These are phyloP conservation scores for Ichneumon xanthorius DNA, from an alignment of 2,888 invertebrate species.

Conservation along the genomic window DNA sequence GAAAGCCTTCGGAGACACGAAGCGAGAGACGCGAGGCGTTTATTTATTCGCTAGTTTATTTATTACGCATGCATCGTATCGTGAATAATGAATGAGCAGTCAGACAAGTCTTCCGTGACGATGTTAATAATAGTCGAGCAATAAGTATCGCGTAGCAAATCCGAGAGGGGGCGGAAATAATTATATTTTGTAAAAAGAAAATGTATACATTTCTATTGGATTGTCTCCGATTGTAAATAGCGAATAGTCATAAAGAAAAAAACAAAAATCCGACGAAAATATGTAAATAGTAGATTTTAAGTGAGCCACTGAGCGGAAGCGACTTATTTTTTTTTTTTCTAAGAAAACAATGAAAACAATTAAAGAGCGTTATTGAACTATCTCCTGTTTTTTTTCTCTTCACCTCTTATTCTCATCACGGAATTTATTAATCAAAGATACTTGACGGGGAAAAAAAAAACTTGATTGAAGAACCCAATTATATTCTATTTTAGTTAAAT, in stretches of 20 bases:
- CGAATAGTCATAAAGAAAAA: not conserved
- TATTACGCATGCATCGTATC: slow-evolving; percentile 29
- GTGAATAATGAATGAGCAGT: slow-evolving; percentile 26
- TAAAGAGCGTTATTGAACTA: slow-evolving; percentile 11
- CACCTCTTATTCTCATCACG: slow-evolving; percentile 13
- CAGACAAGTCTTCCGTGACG: slow-evolving; percentile 3
- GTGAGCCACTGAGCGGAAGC: slow-evolving; percentile 59
- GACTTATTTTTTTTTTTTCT: slow-evolving; percentile 73
- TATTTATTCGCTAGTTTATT: slow-evolving; percentile 28
- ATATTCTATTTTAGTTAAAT: slow-evolving; percentile 12
- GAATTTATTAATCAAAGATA: not conserved
- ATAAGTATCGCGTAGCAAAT: slow-evolving; percentile 7
- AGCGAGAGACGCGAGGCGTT: not conserved
- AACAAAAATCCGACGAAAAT: slow-evolving; percentile 19
- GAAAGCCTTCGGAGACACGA: not conserved
- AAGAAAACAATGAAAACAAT: slow-evolving; percentile 41
- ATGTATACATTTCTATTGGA: slow-evolving; percentile 18
- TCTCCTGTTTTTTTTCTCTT: not conserved
- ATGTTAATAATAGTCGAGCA: slow-evolving; percentile 6
- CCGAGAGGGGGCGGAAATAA: not conserved
- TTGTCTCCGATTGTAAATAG: slow-evolving; percentile 46
- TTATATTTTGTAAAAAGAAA: not conserved
- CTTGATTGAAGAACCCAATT: not conserved
- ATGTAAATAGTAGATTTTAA: slow-evolving; percentile 72
- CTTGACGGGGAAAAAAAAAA: not conserved